Evolutionary conservation across 2,797 vertebrate genomes (phyloP), one percentile per base, ranked within the genome.

Genomic region (Babyrousa celebensis): DNA sequence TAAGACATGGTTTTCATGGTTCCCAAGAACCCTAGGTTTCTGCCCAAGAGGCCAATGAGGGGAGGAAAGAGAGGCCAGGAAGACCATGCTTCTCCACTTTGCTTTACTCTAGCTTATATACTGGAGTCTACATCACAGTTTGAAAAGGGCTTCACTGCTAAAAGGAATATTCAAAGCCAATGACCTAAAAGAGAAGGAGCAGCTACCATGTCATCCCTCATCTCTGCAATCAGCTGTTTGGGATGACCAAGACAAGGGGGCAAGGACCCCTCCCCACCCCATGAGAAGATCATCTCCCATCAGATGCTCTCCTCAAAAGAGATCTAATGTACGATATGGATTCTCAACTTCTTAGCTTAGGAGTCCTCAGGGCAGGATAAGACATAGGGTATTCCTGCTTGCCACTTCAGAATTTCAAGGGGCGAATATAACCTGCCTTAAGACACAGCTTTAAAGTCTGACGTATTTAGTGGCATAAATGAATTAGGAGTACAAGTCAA

Each of bases 11-110:
- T 88, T 91, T 85, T 92, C 67, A 63, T 3, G 16, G 40, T 52
- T 56, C 72, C 62, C 25, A 92, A 94, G 78, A 83, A 94, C 72
- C 29, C 70, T n/a, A 15, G 7, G 79, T 80, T 91, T 91, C 79
- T 85, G 16, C 20, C 58, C 27, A 16, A 8, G 40, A 65, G 20
- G 58, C 32, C 85, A 79, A 3, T 27, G 71, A 79, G 27, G 9
- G 18, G 14, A 5, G 56, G 27, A 80, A 75, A 92, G 80, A 54
- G 32, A 63, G n/a, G 32, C 16, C 48, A 23, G 68, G 21, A 40
- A 77, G 43, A 40, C 70, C 36, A 4, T 48, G 63, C 40, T 16
- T 82, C 32, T 52, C 70, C 12, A 63, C 52, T 77, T 15, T 71
- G 88, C 74, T 91, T 58, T 32, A 54, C 40, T 83, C 29, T 89